A percentile compares a stretch with the other conserved stretches of the same genome.
These are phyloP conservation scores for Hypomesus transpacificus DNA, from an alignment of 2,113 vertebrate species.

Conservation along the genomic window DNA sequence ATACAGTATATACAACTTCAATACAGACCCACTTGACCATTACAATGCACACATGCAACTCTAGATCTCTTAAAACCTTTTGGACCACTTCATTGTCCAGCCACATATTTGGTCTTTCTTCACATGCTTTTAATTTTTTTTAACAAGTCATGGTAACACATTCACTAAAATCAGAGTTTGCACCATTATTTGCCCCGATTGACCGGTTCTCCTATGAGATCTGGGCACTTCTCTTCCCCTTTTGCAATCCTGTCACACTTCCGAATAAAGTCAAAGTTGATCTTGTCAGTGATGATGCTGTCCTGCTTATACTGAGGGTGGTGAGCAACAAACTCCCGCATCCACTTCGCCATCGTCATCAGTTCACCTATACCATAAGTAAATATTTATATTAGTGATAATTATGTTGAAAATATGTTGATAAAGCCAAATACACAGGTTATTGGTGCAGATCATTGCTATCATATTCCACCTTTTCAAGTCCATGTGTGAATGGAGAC, in stretches of 20 bases:
- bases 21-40: constrained; percentile 73
- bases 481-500: too few relatives aligned
- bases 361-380: constrained; percentile 77
- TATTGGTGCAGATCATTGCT: too few relatives aligned
- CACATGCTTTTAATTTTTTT: constrained; percentile 48
- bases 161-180: background rate
- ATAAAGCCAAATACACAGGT: background rate
- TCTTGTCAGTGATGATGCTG: constrained; percentile 89
- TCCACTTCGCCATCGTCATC: constrained; percentile 97
- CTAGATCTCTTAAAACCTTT: constrained; percentile 57
- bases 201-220: constrained; percentile 83
- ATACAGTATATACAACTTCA: constrained; percentile 83
- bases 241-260: constrained; percentile 87
- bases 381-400: background rate
- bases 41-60: constrained; percentile 63
- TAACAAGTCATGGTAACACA: constrained; percentile 23
- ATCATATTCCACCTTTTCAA: too few relatives aligned
- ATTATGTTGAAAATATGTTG: background rate
- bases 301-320: constrained; percentile 95
- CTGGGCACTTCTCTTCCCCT: constrained; percentile 84
- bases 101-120: constrained; percentile 74
- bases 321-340: constrained; percentile 88
- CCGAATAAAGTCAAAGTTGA: constrained; percentile 89
- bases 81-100: constrained; percentile 62
- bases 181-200: constrained; percentile 75